These are phyloP conservation scores for Papilio polyxenes DNA, from an alignment of 1,140 invertebrate species.

Conservation along the genomic window DNA sequence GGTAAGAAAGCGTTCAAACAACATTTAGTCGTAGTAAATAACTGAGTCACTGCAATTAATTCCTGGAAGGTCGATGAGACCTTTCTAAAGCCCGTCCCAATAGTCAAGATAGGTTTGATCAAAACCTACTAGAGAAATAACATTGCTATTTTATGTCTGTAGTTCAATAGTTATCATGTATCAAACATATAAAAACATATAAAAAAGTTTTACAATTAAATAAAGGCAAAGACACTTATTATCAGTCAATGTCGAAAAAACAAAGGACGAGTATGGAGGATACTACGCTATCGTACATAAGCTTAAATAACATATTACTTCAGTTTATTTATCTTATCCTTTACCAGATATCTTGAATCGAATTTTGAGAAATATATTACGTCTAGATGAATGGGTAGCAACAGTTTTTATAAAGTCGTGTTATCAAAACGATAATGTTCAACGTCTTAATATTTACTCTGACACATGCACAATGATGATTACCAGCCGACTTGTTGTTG, in stretches of 20 bases:
- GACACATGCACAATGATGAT: neutral
- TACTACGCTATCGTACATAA: neutral
- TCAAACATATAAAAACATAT: neutral
- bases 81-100: neutral
- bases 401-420: neutral
- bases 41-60: neutral
- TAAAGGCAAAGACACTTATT: neutral
- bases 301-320: neutral
- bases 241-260: neutral
- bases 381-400: neutral
- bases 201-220: too few relatives aligned
- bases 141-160: neutral
- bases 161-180: neutral
- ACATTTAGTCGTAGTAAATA: neutral
- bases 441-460: neutral
- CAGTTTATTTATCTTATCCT: neutral
- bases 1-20: too few relatives aligned
- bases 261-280: neutral
- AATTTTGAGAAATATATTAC: neutral
- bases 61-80: neutral
- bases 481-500: conserved; percentile 11
- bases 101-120: neutral
- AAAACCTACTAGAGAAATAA: neutral
- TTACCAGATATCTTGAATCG: neutral
- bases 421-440: neutral